A percentile compares a stretch with the other conserved stretches of the same genome.
phyloP scores from a whole-genome alignment of 1,140 invertebrate genomes.

The Hylaeus volcanicus region DNA sequence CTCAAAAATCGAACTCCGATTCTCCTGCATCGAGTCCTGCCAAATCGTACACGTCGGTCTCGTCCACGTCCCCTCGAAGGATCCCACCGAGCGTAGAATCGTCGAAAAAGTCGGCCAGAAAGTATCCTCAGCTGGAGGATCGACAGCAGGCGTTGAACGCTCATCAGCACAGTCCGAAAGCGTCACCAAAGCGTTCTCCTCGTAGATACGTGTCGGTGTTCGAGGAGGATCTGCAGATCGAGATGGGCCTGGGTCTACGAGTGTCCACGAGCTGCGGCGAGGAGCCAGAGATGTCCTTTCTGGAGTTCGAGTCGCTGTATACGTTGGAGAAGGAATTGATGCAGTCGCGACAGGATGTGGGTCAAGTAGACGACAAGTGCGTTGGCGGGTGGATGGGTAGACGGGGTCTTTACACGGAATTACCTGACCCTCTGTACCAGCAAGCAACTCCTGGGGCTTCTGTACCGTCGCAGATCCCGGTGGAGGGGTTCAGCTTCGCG shows the following conservation, averaged over 20 bases:
- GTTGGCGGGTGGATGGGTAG: constrained; percentile 63
- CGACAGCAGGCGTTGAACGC: constrained; percentile 37
- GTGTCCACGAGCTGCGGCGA: constrained; percentile 40
- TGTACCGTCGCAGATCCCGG: constrained; percentile 54
- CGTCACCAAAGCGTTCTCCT: constrained; percentile 53
- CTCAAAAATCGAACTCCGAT: constrained; percentile 45
- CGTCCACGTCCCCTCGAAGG: constrained; percentile 47
- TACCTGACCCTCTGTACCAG: constrained; percentile 64
- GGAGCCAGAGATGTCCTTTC: constrained; percentile 69
- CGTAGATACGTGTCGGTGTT: constrained; percentile 31
- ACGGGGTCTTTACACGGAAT: constrained; percentile 68
- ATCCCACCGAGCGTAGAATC: background rate
- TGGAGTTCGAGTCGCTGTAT: constrained; percentile 73
- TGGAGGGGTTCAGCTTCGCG: constrained; percentile 73
- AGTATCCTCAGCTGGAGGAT: constrained; percentile 27
- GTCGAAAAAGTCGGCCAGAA: constrained; percentile 49
- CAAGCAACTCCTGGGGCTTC: constrained; percentile 24
- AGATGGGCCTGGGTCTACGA: constrained; percentile 63
- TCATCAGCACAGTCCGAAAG: constrained; percentile 27
- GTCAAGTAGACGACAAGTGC: constrained; percentile 67
- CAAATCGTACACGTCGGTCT: constrained; percentile 12
- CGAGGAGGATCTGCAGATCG: constrained; percentile 56
- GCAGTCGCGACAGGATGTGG: constrained; percentile 55
- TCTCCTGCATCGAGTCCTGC: constrained; percentile 28
- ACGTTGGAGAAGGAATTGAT: constrained; percentile 71